Evolutionary conservation across 2,888 invertebrate genomes (phyloP).

Genomic region (Cyclophora albipunctata): DNA sequence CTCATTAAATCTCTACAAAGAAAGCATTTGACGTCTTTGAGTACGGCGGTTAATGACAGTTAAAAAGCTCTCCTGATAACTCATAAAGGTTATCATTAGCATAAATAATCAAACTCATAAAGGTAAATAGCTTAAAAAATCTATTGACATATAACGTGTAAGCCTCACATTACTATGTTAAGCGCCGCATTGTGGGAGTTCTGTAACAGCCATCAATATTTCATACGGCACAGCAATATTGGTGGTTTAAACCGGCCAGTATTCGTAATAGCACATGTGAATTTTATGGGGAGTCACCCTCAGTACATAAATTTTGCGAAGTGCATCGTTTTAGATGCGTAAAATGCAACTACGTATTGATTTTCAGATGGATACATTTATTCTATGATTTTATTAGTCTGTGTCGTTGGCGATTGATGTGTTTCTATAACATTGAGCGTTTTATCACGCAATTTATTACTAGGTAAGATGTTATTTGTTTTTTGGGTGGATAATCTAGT

Average conservation of each 20-base stretch:
- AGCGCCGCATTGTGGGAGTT: slow-evolving; percentile 24
- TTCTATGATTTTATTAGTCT: no score
- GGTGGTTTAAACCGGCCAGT: slow-evolving; percentile 60
- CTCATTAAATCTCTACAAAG: no score
- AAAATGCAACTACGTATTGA: slow-evolving; percentile 60
- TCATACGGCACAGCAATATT: slow-evolving; percentile 57
- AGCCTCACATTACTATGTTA: slow-evolving; percentile 33
- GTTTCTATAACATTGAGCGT: no score
- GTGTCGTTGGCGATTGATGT: no score
- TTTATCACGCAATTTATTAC: no score
- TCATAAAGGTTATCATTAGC: background rate
- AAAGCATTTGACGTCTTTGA: no score
- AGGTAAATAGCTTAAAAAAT: background rate
- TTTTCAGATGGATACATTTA: slow-evolving; percentile 29
- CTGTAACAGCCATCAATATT: slow-evolving; percentile 58
- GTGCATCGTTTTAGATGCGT: slow-evolving; percentile 59
- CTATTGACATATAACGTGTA: slow-evolving; percentile 9
- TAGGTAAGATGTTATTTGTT: no score
- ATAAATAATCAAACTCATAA: no score
- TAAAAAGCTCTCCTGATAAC: background rate
- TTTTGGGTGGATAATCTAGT: no score
- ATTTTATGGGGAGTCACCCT: slow-evolving; percentile 66
- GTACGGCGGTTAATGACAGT: no score
- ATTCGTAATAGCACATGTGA: slow-evolving; percentile 65
- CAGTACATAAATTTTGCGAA: slow-evolving; percentile 64